These are phyloP conservation scores for Pollenia griseotomentosa DNA, from an alignment of 2,888 invertebrate genomes.

Conservation along the genomic window DNA sequence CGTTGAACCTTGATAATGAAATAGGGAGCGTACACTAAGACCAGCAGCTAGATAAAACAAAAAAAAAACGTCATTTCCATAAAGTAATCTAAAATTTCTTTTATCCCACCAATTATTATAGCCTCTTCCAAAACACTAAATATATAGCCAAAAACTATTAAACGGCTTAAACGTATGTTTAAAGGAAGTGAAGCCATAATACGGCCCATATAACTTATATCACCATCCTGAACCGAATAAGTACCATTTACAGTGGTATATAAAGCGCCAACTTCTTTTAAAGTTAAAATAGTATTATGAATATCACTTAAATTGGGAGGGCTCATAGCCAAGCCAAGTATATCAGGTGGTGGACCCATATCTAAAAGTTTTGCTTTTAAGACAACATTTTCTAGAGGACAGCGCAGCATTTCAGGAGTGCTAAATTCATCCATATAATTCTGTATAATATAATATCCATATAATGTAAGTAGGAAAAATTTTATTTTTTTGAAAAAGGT, in stretches of 20 bases:
- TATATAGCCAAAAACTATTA: constrained; percentile 94
- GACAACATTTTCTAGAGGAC: constrained; percentile 92
- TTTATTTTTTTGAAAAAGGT: background rate
- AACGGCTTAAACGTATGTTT: constrained; percentile 91
- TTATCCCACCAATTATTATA: constrained; percentile 90
- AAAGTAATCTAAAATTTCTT: background rate
- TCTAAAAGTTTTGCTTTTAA: constrained; percentile 92
- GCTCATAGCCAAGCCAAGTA: constrained; percentile 93
- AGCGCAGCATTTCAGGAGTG: constrained; percentile 91
- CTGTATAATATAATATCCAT: constrained; percentile 82
- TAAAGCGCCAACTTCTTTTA: constrained; percentile 95
- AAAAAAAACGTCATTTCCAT: background rate
- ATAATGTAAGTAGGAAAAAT: background rate
- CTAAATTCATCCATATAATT: constrained; percentile 86
- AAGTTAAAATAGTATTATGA: constrained; percentile 90
- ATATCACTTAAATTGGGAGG: constrained; percentile 94
- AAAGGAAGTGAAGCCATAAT: constrained; percentile 93
- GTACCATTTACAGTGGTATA: constrained; percentile 86
- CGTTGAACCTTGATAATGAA: constrained; percentile 85
- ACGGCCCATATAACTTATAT: constrained; percentile 93
- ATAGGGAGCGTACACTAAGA: constrained; percentile 92
- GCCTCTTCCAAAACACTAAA: constrained; percentile 93
- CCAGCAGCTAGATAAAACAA: constrained; percentile 88
- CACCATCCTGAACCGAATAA: constrained; percentile 89
- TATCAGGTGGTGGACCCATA: constrained; percentile 91